Conservation (phyloP, 2,888 invertebrate genomes). For the Meteorus colon region DNA sequence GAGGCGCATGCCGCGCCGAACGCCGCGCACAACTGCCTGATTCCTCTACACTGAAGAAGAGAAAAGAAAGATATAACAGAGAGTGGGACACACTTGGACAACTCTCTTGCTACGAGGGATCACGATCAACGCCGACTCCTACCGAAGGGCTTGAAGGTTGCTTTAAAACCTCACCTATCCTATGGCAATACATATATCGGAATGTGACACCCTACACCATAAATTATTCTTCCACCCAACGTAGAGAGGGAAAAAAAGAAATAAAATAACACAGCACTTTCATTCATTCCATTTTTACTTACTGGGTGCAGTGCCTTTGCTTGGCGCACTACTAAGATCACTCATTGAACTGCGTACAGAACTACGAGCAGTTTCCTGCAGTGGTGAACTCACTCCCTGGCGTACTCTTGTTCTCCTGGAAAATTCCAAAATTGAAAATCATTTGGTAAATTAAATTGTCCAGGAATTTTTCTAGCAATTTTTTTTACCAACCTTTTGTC, state of each 20-base stretch:
- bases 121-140: slow-evolving; percentile 61
- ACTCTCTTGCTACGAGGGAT: slow-evolving; percentile 51
- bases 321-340: slow-evolving; percentile 69
- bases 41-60: not conserved
- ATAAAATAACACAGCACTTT: not conserved
- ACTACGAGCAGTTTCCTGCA: slow-evolving; percentile 70
- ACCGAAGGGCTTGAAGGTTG: slow-evolving; percentile 47
- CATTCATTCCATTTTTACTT: slow-evolving; percentile 55
- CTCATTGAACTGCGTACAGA: slow-evolving; percentile 71
- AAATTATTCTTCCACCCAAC: slow-evolving; percentile 15
- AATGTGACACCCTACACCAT: not conserved
- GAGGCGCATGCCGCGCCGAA: slow-evolving; percentile 13
- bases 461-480: not conserved
- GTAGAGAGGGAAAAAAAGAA: not conserved
- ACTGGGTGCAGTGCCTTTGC: slow-evolving; percentile 65
- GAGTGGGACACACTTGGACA: slow-evolving; percentile 14
- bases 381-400: slow-evolving; percentile 66
- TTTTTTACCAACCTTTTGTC: slow-evolving; percentile 60
- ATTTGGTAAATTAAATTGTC: not conserved
- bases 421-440: slow-evolving; percentile 15
- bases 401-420: slow-evolving; percentile 66
- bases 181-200: not conserved
- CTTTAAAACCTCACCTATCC: not conserved
- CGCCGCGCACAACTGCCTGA: slow-evolving; percentile 13
- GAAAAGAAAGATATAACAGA: not conserved